Base-by-base conservation (phyloP, 2,797 vertebrate genomes). In the Australoheros facetus region DNA sequence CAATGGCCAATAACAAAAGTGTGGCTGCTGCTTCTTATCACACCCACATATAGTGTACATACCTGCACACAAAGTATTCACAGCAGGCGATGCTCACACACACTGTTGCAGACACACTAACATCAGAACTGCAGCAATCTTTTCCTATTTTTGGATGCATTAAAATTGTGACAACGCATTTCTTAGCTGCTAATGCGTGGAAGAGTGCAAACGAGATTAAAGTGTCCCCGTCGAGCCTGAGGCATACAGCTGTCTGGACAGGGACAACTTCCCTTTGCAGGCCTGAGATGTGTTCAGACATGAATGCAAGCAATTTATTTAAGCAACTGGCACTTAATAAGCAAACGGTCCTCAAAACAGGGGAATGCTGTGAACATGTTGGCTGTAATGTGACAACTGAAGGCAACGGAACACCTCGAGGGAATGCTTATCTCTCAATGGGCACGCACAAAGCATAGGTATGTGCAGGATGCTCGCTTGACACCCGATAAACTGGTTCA, bases 231-330 rank as follows among this genome's bases (percentile, higher is more conserved):
- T 79, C 0, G 17, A 80, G 74, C 85, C 75, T 1, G 26, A 79
- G 81, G 75, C 80, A 51, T 75, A 80, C 84, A 90, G 78, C 87
- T 90, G 88, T 88, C 81, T 83, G 85, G 83, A 83, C 88, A 56
- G 56, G 72, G 79, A 79, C 77, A 80, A 16, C 76, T 83, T 78
- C 71, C 59, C 51, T 86, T 80, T 77, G 69, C 73, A 78, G 77
- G 81, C 77, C 83, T 39, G 75, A 80, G 77, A 83, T 88, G 83
- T 83, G 76, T 80, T 82, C 73, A 85, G 58, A 78, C 85, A 81
- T 86, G 70, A 82, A 87, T 58, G 55, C 34, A 45, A 77, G 55
- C 26, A 28, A 82, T 88, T 85, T 59, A 88, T 87, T 80, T 75
- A 71, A 76, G 80, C 89, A 91, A 82, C 84, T 89, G 85, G 74